Conservation (phyloP, 2,888 invertebrate species). For the Sminthurinus aureus region DNA sequence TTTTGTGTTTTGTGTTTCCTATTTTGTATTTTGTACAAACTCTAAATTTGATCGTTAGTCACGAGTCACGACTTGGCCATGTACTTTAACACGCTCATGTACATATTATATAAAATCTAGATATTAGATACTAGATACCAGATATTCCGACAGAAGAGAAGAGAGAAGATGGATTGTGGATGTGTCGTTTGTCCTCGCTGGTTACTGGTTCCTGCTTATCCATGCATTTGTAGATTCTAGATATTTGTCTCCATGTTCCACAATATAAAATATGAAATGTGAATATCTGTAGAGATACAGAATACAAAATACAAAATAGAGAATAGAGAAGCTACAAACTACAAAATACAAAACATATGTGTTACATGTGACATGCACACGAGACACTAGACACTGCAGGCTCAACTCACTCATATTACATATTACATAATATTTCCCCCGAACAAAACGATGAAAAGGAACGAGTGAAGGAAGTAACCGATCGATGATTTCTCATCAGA, state of each 20-base stretch:
- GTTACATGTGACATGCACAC: too few relatives aligned
- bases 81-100: too few relatives aligned
- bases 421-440: constrained; percentile 1
- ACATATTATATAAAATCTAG: too few relatives aligned
- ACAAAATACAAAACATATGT: neutral
- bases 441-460: neutral
- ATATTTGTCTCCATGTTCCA: too few relatives aligned
- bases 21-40: neutral
- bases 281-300: neutral
- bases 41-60: neutral
- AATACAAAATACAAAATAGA: too few relatives aligned
- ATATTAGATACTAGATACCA: too few relatives aligned
- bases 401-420: neutral
- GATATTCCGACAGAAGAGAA: neutral
- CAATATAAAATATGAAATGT: neutral
- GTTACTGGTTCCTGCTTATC: too few relatives aligned
- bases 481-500: constrained; percentile 60
- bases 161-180: neutral
- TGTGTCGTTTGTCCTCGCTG: too few relatives aligned
- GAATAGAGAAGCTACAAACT: neutral
- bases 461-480: constrained; percentile 24
- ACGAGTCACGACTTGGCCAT: neutral
- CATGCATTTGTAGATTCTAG: neutral
- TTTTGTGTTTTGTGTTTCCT: too few relatives aligned
- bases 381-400: neutral